Evolutionary conservation across 1,140 invertebrate species (phyloP), one percentile per base, ranked within the genome.

Genomic region (Cydia amplana): DNA sequence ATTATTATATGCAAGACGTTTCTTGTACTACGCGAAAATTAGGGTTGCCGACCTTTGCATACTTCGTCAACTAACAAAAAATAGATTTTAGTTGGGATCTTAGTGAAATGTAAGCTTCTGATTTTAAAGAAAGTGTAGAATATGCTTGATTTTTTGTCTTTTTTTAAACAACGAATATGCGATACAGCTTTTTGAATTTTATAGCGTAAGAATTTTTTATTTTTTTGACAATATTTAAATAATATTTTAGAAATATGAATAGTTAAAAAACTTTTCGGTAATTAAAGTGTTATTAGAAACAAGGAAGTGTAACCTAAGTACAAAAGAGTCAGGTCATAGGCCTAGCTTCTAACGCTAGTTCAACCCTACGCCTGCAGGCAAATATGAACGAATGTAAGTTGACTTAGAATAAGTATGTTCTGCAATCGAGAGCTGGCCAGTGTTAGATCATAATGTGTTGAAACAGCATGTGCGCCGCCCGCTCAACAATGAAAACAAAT

Each of bases 361-460:
- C 91, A 93, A 85, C 91, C 91, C 91, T 93, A 91, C 80, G 86
- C 80, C 89, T 86, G 87, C 90, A 93, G 91, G 91, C 91, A 93
- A 93, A 93, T 93, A 93, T 93, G 90, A 93, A 93, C 90, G 91
- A 93, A 93, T 93, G 91, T 93, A 91, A 93, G 90, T 93, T 91
- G 91, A 93, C 90, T 93, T 93, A 93, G 91, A 93, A 93, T 93
- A 93, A 93, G 91, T 93, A 87, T 91, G 90, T 91, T 90, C 89
- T 88, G 89, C 91, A 91, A 93, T 91, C 89, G 88, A 91, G 89
- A 90, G 83, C 84, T 86, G 79, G 89, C 86, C 91, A 93, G 91
- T 93, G 91, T 93, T 93, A 93, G 91, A 91, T 93, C 91, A 93
- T 91, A 90, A 91, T 91, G 91, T 93, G 91, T 90, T 89, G 90